Evolutionary conservation across 2,113 vertebrate genomes (phyloP), one percentile per base, ranked within the genome.

Genomic region (Hydrolagus affinis): DNA sequence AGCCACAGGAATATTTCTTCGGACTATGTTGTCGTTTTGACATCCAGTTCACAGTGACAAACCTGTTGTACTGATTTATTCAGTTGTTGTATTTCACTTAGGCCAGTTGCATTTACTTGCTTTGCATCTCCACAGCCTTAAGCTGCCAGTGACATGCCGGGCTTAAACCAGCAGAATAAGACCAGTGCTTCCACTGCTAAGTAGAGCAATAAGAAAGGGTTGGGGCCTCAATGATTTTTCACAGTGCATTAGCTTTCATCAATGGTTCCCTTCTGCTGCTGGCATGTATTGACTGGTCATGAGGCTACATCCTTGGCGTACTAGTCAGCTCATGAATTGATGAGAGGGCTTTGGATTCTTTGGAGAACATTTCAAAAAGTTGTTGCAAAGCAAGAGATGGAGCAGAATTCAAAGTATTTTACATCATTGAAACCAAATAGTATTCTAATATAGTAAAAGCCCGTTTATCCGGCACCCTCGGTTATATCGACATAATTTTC

Each of bases 51-150:
- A 64, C 28, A 62, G 77, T 25, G 23, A 80, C 77, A 80, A 66
- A 80, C 59, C 77, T 6, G 76, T n/a, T 78, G 76, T 78, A 11
- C 59, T 78, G n/a, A 32, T 74, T 74, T 44, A 78, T 78, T 78
- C 76, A 62, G 15, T 3, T 25, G 57, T 4, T 14, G 28, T 80
- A 30, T 59, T 62, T 80, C 77, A 28, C n/a, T 80, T 15, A 30
- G 62, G 60, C 25, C 25, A 12, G 14, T 64, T 80, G 30, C 77
- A 44, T 44, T 44, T 44, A 44, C 44, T 25, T 80, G 60, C 60
- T 80, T 80, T 80, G 77, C 64, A 25, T 64, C 25, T 25, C 25
- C 60, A 80, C 77, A 64, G 23, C 77, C 64, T 80, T 64, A 9
- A 64, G 28, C 12, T 80, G 60, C 23, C 15, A 28, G 72, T 80